phyloP scores from a whole-genome alignment of 2,797 vertebrate genomes.

The Enteromius afrohamiltoni region DNA sequence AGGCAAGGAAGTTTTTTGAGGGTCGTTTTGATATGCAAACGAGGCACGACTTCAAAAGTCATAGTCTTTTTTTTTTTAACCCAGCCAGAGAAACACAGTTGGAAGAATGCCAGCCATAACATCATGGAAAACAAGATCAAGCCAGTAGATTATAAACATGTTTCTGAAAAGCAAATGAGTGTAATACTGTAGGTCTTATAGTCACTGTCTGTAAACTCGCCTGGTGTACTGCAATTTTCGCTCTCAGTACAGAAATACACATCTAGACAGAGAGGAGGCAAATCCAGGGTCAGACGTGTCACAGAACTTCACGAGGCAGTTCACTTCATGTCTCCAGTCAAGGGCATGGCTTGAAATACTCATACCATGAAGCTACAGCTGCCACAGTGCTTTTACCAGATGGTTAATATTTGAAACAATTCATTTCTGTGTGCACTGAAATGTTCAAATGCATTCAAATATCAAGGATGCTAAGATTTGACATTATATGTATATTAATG shows the following conservation, averaged over 20 bases:
- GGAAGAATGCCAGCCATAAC: slow-evolving; percentile 32
- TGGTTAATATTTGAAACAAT: neutral
- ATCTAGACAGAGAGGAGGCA: slow-evolving; percentile 1
- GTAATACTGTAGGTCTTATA: slow-evolving; percentile 8
- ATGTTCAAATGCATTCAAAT: neutral
- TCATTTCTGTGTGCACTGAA: neutral
- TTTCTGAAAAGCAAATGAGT: slow-evolving; percentile 25
- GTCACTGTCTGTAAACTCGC: neutral
- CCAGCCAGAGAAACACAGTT: slow-evolving; percentile 18
- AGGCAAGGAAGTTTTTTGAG: slow-evolving; percentile 32
- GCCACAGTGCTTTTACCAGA: neutral
- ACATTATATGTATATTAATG: neutral
- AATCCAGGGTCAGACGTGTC: neutral
- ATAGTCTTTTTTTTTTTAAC: slow-evolving; percentile 21
- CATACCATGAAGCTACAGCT: neutral
- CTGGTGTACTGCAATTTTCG: slow-evolving; percentile 6
- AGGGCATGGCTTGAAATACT: neutral
- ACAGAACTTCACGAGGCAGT: neutral
- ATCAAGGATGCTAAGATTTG: neutral
- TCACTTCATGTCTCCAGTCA: slow-evolving; percentile 6
- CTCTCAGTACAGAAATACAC: slow-evolving; percentile 20
- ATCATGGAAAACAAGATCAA: slow-evolving; percentile 38
- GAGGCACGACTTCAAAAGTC: slow-evolving; percentile 42
- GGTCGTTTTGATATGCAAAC: slow-evolving; percentile 53
- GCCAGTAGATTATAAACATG: slow-evolving; percentile 44